These are phyloP conservation scores for Mastigias papua DNA, from an alignment of 30 jellyfish, hydroid and myxozoan genomes.

Conservation along the genomic window DNA sequence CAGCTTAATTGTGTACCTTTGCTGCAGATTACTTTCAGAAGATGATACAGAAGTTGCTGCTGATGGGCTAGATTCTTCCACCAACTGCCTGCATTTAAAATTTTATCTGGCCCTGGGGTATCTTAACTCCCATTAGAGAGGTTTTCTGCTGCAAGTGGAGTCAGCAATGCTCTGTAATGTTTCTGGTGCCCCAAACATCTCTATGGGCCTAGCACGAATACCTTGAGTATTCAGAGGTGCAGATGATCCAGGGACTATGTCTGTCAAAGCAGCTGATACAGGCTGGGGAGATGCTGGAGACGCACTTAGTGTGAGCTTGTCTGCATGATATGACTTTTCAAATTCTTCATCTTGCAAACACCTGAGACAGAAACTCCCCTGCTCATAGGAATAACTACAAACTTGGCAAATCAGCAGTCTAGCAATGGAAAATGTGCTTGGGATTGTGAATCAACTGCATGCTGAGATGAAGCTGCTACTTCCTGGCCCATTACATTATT, in stretches of 20 bases:
- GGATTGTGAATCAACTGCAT: constrained; percentile 14
- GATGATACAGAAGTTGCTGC: not conserved
- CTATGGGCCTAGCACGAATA: too few species aligned
- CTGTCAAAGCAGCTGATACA: constrained; percentile 8
- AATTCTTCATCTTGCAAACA: constrained; percentile 13
- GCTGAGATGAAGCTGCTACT: constrained; percentile 17
- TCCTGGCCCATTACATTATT: constrained; percentile 4
- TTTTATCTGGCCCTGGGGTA: constrained; percentile 6
- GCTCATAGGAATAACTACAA: constrained; percentile 7
- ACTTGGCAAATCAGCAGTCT: constrained; percentile 21
- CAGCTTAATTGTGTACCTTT: constrained; percentile 28
- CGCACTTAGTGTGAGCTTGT: not conserved
- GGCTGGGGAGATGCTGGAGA: constrained; percentile 16
- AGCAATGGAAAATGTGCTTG: not conserved
- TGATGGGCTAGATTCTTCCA: constrained; percentile 24
- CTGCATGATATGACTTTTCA: constrained; percentile 2
- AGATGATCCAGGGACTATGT: constrained; percentile 21
- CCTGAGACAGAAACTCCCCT: constrained; percentile 10
- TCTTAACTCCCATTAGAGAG: too few species aligned
- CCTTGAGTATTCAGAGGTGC: constrained; percentile 6
- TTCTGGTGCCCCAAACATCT: too few species aligned
- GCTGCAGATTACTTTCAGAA: constrained; percentile 43
- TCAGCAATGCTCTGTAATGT: too few species aligned
- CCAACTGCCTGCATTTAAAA: not conserved
- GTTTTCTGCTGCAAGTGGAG: too few species aligned